Percentiles rank a stretch among this genome's conserved stretches.
phyloP scores from a whole-genome alignment of 1,140 invertebrate species.

The Temnothorax nylanderi region DNA sequence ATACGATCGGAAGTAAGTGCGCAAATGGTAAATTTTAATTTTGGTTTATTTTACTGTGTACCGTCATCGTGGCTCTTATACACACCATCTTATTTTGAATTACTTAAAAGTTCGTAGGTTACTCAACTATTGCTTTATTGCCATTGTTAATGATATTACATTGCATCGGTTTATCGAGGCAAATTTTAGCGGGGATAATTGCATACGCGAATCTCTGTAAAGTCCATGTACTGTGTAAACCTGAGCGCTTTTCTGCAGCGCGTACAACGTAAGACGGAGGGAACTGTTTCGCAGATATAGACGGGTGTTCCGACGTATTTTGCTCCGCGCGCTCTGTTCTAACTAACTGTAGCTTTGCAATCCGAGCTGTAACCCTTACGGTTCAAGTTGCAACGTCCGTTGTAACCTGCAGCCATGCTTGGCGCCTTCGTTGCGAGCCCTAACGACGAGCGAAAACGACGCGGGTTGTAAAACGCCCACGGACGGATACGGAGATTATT shows the following conservation, averaged over 20 bases:
- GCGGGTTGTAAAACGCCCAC: conserved; percentile 52
- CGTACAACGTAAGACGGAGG: background rate
- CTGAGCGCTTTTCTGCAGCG: background rate
- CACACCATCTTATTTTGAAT: background rate
- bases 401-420: conserved; percentile 45
- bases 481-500: conserved; percentile 57
- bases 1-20: background rate
- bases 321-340: background rate
- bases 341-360: conserved; percentile 63
- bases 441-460: conserved; percentile 53
- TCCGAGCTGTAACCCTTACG: conserved; percentile 48
- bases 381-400: conserved; percentile 59
- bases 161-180: background rate
- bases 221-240: background rate
- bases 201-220: conserved; percentile 10
- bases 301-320: conserved; percentile 40
- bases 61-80: background rate
- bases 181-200: background rate
- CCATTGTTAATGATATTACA: background rate
- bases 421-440: conserved; percentile 12
- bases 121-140: background rate
- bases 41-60: background rate
- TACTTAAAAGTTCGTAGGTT: background rate
- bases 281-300: conserved; percentile 14
- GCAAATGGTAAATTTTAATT: background rate